These are phyloP conservation scores for Threskiornis aethiopicus DNA, from an alignment of 2,797 vertebrate genomes.

Conservation along the genomic window DNA sequence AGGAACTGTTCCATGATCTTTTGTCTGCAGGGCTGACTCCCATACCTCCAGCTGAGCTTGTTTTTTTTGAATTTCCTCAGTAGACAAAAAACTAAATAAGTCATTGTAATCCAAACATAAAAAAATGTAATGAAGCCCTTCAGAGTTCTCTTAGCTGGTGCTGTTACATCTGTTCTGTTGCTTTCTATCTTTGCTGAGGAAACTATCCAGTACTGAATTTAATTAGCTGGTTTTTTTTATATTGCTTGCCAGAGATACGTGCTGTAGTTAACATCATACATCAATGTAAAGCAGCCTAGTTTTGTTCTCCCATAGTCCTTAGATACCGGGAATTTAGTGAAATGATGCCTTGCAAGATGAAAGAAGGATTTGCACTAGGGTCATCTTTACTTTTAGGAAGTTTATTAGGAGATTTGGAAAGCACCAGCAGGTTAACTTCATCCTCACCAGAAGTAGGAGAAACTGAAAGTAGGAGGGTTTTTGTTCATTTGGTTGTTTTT, in stretches of 20 bases:
- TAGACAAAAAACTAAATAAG: neutral
- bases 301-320: neutral
- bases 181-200: neutral
- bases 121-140: neutral
- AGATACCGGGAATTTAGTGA: neutral
- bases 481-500: neutral
- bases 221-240: neutral
- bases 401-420: neutral
- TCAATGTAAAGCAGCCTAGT: neutral
- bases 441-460: neutral
- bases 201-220: neutral
- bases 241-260: neutral
- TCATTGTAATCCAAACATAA: neutral
- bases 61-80: neutral
- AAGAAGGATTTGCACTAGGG: neutral
- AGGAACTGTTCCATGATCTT: neutral
- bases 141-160: neutral
- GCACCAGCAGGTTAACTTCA: neutral
- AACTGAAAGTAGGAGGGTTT: neutral
- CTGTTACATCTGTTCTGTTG: neutral
- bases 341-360: neutral
- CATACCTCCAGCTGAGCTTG: neutral
- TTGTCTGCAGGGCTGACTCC: neutral
- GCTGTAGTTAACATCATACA: neutral
- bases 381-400: neutral